Conservation (phyloP, 2,113 vertebrate genomes). For the Sula dactylatra region DNA sequence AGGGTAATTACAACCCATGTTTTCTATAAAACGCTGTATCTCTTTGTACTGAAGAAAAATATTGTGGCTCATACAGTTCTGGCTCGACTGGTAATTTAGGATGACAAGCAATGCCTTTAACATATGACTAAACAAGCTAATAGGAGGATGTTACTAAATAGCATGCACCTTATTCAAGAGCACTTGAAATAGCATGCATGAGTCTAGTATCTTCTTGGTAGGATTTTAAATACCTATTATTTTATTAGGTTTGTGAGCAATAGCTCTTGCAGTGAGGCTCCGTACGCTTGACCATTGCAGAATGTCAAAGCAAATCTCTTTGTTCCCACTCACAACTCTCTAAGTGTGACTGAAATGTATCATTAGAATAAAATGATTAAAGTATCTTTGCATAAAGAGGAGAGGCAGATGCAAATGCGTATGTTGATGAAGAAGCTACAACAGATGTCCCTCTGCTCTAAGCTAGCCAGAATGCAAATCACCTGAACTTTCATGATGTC, state of each 20-base stretch:
- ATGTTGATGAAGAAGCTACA: neutral
- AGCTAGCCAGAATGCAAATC: slow-evolving; percentile 25
- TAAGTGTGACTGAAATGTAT: neutral
- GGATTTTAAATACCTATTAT: neutral
- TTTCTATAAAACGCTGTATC: neutral
- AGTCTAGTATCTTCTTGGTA: neutral
- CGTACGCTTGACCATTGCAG: neutral
- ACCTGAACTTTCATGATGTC: neutral
- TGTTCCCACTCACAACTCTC: neutral
- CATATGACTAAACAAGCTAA: slow-evolving; percentile 45
- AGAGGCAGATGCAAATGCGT: neutral
- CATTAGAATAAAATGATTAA: neutral
- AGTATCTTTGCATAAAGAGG: neutral
- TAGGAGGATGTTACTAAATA: slow-evolving; percentile 54
- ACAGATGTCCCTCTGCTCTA: neutral
- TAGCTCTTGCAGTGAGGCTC: neutral
- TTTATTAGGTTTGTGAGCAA: neutral
- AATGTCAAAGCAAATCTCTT: neutral
- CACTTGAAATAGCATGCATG: neutral
- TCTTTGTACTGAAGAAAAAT: slow-evolving; percentile 6
- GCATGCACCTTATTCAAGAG: neutral
- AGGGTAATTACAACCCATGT: neutral
- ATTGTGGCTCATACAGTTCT: slow-evolving; percentile 25
- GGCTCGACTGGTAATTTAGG: slow-evolving; percentile 48
- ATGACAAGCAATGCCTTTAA: slow-evolving; percentile 27